Percentiles rank a stretch among this genome's conserved stretches.
phyloP scores from a whole-genome alignment of 37 sponge, comb jelly and placozoan genomes.

The Diacarnus erythraeanus region DNA sequence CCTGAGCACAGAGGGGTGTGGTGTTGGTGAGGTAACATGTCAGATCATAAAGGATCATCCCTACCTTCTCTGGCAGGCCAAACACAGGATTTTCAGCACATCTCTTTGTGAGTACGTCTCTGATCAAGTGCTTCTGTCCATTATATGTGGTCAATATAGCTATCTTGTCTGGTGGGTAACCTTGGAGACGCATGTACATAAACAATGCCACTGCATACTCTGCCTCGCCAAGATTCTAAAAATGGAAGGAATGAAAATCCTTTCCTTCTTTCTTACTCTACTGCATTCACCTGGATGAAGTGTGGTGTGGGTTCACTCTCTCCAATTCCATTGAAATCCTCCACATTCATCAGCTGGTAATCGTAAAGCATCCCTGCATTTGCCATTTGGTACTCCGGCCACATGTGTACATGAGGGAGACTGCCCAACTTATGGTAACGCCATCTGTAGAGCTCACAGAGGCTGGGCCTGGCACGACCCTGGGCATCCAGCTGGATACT shows the following conservation, averaged over 20 bases:
- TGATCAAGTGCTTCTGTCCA: slow-evolving; percentile 98
- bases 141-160: slow-evolving; percentile 99
- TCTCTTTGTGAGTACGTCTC: slow-evolving; percentile 91
- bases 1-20: slow-evolving; percentile 43
- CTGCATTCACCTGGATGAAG: slow-evolving; percentile 80
- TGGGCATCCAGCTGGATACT: slow-evolving; percentile 96
- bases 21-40: no score
- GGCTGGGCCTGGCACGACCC: slow-evolving; percentile 89
- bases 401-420: slow-evolving; percentile 83
- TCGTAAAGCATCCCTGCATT: slow-evolving; percentile 92
- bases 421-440: slow-evolving; percentile 80
- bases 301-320: slow-evolving; percentile 94
- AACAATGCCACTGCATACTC: slow-evolving; percentile 94
- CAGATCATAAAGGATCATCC: neutral
- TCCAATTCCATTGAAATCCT: slow-evolving; percentile 94
- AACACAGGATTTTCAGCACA: slow-evolving; percentile 96
- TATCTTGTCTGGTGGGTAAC: slow-evolving; percentile 94
- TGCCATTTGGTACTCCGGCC: slow-evolving; percentile 78
- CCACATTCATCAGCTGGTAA: slow-evolving; percentile 94
- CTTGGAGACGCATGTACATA: slow-evolving; percentile 99
- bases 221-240: slow-evolving; percentile 95
- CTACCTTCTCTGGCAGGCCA: slow-evolving; percentile 85
- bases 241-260: neutral
- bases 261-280: neutral
- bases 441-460: slow-evolving; percentile 95